These are phyloP conservation scores for Peromyscus nudipes DNA, from an alignment of 2,797 vertebrate species.

Conservation along the genomic window DNA sequence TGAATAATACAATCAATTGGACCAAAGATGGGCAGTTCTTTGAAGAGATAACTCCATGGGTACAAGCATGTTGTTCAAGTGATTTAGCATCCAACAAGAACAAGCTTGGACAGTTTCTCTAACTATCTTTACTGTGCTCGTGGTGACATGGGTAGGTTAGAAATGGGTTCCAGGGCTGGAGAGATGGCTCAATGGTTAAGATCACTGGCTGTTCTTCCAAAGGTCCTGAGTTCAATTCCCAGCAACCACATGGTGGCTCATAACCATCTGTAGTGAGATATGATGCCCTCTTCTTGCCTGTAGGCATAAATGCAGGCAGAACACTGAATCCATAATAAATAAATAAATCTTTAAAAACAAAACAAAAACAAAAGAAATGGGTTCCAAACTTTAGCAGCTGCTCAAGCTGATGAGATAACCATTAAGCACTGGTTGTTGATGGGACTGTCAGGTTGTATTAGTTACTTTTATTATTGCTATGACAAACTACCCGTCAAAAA, in stretches of 20 bases:
- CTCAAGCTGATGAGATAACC: neutral
- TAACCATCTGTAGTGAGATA: too few relatives aligned
- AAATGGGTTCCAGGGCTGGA: neutral
- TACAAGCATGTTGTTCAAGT: neutral
- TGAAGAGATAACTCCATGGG: neutral
- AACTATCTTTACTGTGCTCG: neutral
- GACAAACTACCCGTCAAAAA: neutral
- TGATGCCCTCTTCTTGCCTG: too few relatives aligned
- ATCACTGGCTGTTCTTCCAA: too few relatives aligned
- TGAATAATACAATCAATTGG: neutral
- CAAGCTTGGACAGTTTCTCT: neutral
- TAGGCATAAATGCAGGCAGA: too few relatives aligned
- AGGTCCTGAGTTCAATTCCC: too few relatives aligned
- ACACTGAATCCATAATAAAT: too few relatives aligned
- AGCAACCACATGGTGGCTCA: too few relatives aligned
- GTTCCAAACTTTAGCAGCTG: too few relatives aligned
- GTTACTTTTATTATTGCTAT: neutral
- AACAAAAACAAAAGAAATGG: too few relatives aligned
- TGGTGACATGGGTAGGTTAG: neutral
- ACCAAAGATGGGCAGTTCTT: neutral
- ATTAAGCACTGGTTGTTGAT: neutral
- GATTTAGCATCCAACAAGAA: neutral
- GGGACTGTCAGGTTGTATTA: too few relatives aligned
- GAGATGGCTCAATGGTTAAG: too few relatives aligned
- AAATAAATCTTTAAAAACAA: too few relatives aligned